Evolutionary conservation across 2,888 invertebrate species (phyloP), one percentile per base, ranked within the genome.

Genomic region (Tetragonula carbonaria): DNA sequence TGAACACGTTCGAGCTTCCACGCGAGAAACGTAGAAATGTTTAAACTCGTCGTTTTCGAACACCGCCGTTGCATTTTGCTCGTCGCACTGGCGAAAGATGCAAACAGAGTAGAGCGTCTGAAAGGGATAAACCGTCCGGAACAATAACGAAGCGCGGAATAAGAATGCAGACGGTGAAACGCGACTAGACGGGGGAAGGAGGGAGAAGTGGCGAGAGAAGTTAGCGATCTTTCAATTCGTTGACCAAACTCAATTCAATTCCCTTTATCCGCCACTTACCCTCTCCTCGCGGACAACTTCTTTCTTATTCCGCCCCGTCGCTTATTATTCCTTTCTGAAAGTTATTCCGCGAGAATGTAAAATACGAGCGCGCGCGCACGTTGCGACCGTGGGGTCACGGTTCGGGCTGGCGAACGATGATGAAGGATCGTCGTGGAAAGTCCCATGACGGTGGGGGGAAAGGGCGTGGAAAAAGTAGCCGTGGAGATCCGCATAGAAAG

Each of bases 321-420:
- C 83, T 89, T 86, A 86, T 86, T 89, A 86, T 89, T 87, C 89
- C 85, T 85, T 80, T 79, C 79, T 70, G 68, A 87, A 88, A 90
- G 82, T 90, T 86, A 85, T 87, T 87, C 77, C 75, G 66, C 73
- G 74, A 50, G 77, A 76, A 87, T 87, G 86, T 83, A 84, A 88
- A 87, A 88, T 85, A 81, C 84, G 80, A 70, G 62, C 70, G 80
- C 45, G 45, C 45, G 45, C 50, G 74, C n/a, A 80, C 38, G 72
- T 11, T n/a, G 62, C 73, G 5, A 45, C 53, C 55, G 45, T 21
- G 33, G 57, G 62, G 76, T 38, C 67, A 73, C 28, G 72, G 62
- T 5, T 45, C 4, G 23, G 16, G 4, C 1, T 38, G 62, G 16
- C 18, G 23, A 5, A 18, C 18, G 53, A 63, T 6, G 53, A 38